A percentile compares a stretch with the other conserved stretches of the same genome.
Conservation (phyloP, 1,140 invertebrate species). For the Heliconius melpomene region DNA sequence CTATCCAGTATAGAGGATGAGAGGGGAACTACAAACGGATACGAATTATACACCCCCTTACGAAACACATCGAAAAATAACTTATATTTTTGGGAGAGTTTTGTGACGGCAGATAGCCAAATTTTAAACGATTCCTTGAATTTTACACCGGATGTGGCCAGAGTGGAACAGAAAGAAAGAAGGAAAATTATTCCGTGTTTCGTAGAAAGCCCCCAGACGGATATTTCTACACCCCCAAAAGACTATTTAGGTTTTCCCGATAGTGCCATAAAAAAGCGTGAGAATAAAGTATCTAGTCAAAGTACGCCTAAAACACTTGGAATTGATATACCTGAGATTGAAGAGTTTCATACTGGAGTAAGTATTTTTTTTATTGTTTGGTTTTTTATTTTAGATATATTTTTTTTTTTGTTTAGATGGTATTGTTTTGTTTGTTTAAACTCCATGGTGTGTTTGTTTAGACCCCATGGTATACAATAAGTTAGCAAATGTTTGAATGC, state of each 20-base stretch:
- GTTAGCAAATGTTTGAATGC: too few species aligned
- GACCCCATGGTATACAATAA: too few species aligned
- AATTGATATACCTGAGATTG: conserved; percentile 40
- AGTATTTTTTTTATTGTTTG: conserved; percentile 28
- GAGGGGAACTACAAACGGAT: conserved; percentile 51
- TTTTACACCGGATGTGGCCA: conserved; percentile 54
- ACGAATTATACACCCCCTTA: conserved; percentile 60
- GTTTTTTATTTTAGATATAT: too few species aligned
- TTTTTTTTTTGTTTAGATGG: too few species aligned
- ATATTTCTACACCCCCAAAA: conserved; percentile 28
- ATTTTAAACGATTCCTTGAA: conserved; percentile 55
- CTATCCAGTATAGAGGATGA: conserved; percentile 72
- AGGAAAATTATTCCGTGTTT: conserved; percentile 54
- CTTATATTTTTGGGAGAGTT: conserved; percentile 65
- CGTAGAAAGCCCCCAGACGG: conserved; percentile 33
- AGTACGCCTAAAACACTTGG: conserved; percentile 53
- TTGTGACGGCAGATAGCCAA: conserved; percentile 59
- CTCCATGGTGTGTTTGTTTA: too few species aligned
- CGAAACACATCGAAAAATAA: conserved; percentile 72
- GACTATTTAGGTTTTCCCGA: conserved; percentile 34
- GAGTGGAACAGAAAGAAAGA: conserved; percentile 48
- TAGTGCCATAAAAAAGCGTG: conserved; percentile 51
- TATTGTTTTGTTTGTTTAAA: too few species aligned
- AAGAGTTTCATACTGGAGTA: conserved; percentile 56
- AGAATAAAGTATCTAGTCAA: conserved; percentile 47